Conservation (phyloP, 2,888 invertebrate genomes). For the Blera fallax region DNA sequence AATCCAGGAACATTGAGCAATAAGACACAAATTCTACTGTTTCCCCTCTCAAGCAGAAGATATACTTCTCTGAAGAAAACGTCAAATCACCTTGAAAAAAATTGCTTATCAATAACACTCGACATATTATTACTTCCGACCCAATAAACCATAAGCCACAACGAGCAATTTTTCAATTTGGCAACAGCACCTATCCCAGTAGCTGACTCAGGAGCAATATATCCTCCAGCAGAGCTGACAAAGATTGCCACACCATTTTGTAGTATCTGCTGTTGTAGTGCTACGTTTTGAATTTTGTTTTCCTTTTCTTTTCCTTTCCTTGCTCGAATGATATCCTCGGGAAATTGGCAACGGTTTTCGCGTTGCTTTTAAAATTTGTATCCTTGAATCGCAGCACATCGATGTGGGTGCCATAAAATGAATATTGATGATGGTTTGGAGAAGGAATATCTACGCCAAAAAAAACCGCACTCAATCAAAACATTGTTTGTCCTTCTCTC, state of each 20-base stretch:
- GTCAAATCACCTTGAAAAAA: background rate
- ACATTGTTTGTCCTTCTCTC: background rate
- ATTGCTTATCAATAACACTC: background rate
- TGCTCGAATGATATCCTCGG: background rate
- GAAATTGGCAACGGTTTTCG: background rate
- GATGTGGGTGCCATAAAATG: background rate
- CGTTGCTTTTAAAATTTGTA: background rate
- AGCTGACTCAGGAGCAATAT: background rate
- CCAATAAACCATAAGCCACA: background rate
- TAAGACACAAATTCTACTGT: background rate
- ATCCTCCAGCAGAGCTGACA: background rate
- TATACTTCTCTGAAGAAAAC: background rate
- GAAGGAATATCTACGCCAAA: background rate
- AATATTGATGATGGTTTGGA: background rate
- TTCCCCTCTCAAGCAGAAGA: background rate
- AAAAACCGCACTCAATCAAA: background rate
- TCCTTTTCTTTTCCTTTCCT: background rate
- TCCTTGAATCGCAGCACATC: background rate
- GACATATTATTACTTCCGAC: background rate
- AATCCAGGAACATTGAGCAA: background rate
- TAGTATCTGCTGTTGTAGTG: background rate
- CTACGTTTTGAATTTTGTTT: background rate
- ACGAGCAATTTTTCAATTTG: constrained; percentile 1
- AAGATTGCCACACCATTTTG: background rate
- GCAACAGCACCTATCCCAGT: background rate